Evolutionary conservation across 2,797 vertebrate genomes (phyloP), one percentile per base, ranked within the genome.

Genomic region (Lutjanus campechanus): DNA sequence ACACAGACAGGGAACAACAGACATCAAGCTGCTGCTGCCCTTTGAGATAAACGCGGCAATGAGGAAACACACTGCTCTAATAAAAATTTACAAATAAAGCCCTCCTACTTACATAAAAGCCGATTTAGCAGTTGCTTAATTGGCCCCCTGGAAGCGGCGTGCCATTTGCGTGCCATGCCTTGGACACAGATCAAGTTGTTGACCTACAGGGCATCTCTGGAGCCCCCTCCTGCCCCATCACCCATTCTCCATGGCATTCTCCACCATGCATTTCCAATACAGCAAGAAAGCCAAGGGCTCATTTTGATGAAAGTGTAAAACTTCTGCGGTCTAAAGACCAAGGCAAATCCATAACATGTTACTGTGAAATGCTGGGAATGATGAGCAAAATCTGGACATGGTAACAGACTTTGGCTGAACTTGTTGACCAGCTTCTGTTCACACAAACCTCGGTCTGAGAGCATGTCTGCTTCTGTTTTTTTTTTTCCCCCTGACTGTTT

Each of bases 31-130:
- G 73, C 79, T 67, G 76, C 71, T 72, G 51, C 73, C 83, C 73
- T 82, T 66, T 22, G 61, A 88, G 84, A 89, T 75, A 82, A 89
- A 90, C 50, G 79, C 20, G 70, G 83, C 46, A 58, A 69, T 19
- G 73, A 84, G 54, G 63, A 76, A 89, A 77, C 70, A 80, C 58
- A 59, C 64, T 13, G 77, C 72, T 74, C 73, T 50, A 83, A 78
- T 85, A 80, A 87, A 19, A 74, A 82, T 64, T 70, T 66, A 83
- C 53, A 81, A 84, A 84, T 81, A 74, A 67, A 82, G 51, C 50
- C 54, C 56, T 73, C 62, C 59, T 54, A 53, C 79, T 53, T 49
- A 53, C 8, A 56, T 8, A 60, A 76, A 77, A 78, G 56, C 20
- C 73, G 69, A 76, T 85, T 89, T 69, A 73, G 59, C 13, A 0